phyloP scores from a whole-genome alignment of 2,113 vertebrate species.

The Silurus asotus region DNA sequence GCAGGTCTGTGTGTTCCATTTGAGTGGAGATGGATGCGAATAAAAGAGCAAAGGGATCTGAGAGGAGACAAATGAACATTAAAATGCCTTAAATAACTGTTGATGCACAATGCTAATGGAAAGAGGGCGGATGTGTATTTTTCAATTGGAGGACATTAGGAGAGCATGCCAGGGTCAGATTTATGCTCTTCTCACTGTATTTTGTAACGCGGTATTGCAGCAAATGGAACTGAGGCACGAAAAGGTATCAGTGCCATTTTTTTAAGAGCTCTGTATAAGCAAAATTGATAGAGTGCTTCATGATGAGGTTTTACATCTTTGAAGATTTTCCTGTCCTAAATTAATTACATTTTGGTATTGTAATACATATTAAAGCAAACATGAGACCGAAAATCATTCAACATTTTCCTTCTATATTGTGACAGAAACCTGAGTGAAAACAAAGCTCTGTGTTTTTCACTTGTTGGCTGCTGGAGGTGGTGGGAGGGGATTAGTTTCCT shows the following conservation, averaged over 20 bases:
- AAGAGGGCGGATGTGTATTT: slow-evolving; percentile 11
- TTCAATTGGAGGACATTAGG: slow-evolving; percentile 7
- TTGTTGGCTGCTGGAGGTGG: background rate
- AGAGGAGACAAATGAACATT: slow-evolving; percentile 32
- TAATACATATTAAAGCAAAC: background rate
- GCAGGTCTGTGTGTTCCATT: slow-evolving; percentile 16
- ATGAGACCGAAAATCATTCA: background rate
- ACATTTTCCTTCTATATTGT: background rate
- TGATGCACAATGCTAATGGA: slow-evolving; percentile 19
- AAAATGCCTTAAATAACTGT: slow-evolving; percentile 33
- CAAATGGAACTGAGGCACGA: background rate
- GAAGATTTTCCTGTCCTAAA: slow-evolving; percentile 2
- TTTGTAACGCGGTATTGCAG: background rate
- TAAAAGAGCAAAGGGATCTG: slow-evolving; percentile 21
- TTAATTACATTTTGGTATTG: background rate
- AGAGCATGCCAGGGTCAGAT: slow-evolving; percentile 3
- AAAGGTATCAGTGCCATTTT: background rate
- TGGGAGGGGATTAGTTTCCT: background rate
- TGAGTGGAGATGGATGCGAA: slow-evolving; percentile 10
- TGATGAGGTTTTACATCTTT: background rate
- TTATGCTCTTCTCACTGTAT: background rate
- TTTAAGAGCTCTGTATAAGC: background rate
- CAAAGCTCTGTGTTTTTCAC: background rate
- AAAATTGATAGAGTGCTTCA: background rate
- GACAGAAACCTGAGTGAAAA: background rate